These are phyloP conservation scores for Platysteira castanea DNA, from an alignment of 2,113 vertebrate species.

Conservation along the genomic window DNA sequence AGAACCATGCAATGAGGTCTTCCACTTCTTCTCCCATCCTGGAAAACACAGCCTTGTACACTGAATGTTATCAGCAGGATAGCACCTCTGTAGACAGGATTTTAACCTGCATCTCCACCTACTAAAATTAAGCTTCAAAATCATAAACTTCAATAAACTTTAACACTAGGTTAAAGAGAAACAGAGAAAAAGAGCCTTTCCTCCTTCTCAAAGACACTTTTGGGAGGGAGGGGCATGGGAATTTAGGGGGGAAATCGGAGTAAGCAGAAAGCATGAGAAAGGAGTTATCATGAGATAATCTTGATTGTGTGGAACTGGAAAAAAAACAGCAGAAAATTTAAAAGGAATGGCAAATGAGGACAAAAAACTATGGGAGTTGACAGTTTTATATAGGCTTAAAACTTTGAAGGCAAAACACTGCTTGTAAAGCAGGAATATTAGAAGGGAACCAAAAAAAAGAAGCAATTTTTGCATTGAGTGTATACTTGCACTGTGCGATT, in stretches of 20 bases:
- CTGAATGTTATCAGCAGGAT: rapidly evolving
- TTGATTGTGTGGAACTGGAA: not conserved
- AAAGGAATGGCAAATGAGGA: not conserved
- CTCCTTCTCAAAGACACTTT: not conserved
- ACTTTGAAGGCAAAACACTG: not conserved
- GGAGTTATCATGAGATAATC: not conserved
- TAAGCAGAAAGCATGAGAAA: not conserved
- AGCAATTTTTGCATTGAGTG: not conserved
- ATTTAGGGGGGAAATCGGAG: not conserved
- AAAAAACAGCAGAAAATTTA: not conserved
- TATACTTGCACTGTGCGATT: not conserved
- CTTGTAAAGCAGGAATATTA: not conserved
- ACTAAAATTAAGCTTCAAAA: not conserved
- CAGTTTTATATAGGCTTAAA: not conserved
- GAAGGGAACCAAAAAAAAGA: not conserved
- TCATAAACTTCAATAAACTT: not conserved
- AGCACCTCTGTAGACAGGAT: not conserved
- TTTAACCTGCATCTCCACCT: not conserved
- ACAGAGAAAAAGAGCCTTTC: not conserved
- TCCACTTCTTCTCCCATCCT: not conserved
- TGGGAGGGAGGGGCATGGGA: not conserved
- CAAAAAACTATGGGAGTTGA: not conserved
- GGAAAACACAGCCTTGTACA: not conserved
- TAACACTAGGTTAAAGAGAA: not conserved
- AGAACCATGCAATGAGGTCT: not conserved